phyloP scores from a whole-genome alignment of 1,140 invertebrate genomes.

The Drosophila neocordata region DNA sequence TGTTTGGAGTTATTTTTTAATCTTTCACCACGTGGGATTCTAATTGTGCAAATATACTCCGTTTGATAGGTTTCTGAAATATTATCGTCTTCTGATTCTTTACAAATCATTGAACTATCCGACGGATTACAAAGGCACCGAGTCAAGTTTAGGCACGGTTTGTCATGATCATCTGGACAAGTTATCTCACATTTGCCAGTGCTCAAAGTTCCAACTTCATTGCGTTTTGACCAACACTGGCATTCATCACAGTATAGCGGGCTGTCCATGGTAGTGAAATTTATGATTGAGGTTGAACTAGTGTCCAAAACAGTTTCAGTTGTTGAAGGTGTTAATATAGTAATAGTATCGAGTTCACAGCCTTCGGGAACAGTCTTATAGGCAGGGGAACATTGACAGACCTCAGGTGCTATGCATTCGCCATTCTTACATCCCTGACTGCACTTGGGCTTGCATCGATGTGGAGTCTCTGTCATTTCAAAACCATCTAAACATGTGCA shows the following conservation, averaged over 20 bases:
- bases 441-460: conserved; percentile 36
- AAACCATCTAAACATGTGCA: conserved; percentile 45
- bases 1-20: neutral
- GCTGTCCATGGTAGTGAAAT: too few relatives aligned
- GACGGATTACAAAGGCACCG: conserved; percentile 25
- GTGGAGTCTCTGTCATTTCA: neutral
- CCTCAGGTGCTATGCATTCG: neutral
- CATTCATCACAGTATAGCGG: conserved; percentile 8
- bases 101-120: conserved; percentile 23
- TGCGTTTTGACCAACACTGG: conserved; percentile 40
- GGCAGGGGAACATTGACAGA: conserved; percentile 66
- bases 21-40: neutral
- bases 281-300: too few relatives aligned
- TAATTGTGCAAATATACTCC: conserved; percentile 13
- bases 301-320: too few relatives aligned
- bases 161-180: conserved; percentile 39
- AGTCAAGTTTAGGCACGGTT: conserved; percentile 38
- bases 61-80: neutral
- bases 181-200: conserved; percentile 35
- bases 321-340: too few relatives aligned
- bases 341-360: too few relatives aligned
- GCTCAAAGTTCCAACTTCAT: neutral
- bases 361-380: too few relatives aligned
- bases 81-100: neutral
- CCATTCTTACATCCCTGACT: conserved; percentile 9